Evolutionary conservation across 35 echinoderm and acorn worm species (phyloP), one percentile per base, ranked within the genome.

Genomic region (Ophioderma brevispina): DNA sequence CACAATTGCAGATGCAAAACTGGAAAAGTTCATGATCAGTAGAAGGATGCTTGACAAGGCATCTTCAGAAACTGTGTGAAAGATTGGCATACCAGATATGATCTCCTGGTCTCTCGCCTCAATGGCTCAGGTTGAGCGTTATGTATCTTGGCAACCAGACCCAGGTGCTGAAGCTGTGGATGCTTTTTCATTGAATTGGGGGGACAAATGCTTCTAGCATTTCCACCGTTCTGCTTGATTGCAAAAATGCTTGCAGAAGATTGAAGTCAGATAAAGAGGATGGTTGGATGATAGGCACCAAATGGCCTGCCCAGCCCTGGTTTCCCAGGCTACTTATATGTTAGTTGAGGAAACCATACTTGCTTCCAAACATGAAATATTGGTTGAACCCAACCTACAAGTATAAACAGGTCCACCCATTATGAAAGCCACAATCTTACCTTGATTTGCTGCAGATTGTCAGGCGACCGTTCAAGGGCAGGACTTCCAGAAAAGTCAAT

Each of bases 271-370:
- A 95, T 82, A 32, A 86, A 90, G 41, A 64, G 89, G 0, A 33
- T 92, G 90, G 94, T 30, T 78, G 88, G 0, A 31, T 96, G 52
- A 86, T 92, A 79, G 5, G 90, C 90, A 31, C 94, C 88, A 25
- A 93, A 31, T 97, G 95, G 92, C 95, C 95, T 33, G 75, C 75
- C 23, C 91, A 97, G 80, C 41, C 85, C 3, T 97, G n/a, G n/a
- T n/a, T 91, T 84, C 4, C 33, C n/a, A n/a, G 55, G 32, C 55
- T 97, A 32, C 84, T 88, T 18, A 56, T 25, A 49, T 96, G 50
- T 59, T 90, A 55, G 52, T 87, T 40, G n/a, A n/a, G 13, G 46
- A 81, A 52, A 90, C n/a, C 94, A 77, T 0, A 90, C 34, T 63
- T 83, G 25, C 77, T 93, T 34, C 85, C 86, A 78, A 18, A 25